Evolutionary conservation across 1,140 invertebrate species (phyloP).

Genomic region (Cotesia glomerata): DNA sequence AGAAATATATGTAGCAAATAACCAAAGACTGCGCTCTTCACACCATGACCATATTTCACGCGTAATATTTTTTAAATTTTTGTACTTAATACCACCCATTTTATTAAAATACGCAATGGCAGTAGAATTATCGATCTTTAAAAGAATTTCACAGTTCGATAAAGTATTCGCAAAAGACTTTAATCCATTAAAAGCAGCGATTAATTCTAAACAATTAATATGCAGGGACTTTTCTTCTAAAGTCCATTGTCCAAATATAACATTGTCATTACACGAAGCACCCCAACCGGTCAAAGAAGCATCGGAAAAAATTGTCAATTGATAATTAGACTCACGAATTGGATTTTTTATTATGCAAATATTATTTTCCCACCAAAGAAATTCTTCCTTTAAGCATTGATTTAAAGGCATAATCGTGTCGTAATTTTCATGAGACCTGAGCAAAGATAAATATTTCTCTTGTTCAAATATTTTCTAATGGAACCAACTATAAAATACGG

Average conservation of each 20-base stretch:
- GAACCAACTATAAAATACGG: not conserved
- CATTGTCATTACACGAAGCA: not conserved
- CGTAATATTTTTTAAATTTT: constrained; percentile 5
- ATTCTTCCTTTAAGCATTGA: not conserved
- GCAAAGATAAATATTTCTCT: not conserved
- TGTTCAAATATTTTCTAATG: not conserved
- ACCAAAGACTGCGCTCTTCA: constrained; percentile 29
- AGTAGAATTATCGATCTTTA: not conserved
- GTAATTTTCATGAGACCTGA: not conserved
- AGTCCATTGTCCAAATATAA: not conserved
- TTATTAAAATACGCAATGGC: not conserved
- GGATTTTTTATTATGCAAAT: not conserved
- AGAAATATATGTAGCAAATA: constrained; percentile 27
- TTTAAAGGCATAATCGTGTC: not conserved
- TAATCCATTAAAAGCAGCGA: not conserved
- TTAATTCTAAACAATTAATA: not conserved
- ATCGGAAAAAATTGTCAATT: not conserved
- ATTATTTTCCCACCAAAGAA: not conserved
- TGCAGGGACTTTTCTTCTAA: not conserved
- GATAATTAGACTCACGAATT: not conserved
- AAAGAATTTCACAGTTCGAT: not conserved
- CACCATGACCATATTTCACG: constrained; percentile 35
- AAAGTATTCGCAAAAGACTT: not conserved
- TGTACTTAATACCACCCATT: not conserved
- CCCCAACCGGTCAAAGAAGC: not conserved